phyloP scores from a whole-genome alignment of 2,113 vertebrate genomes.

The Heliornis fulica region DNA sequence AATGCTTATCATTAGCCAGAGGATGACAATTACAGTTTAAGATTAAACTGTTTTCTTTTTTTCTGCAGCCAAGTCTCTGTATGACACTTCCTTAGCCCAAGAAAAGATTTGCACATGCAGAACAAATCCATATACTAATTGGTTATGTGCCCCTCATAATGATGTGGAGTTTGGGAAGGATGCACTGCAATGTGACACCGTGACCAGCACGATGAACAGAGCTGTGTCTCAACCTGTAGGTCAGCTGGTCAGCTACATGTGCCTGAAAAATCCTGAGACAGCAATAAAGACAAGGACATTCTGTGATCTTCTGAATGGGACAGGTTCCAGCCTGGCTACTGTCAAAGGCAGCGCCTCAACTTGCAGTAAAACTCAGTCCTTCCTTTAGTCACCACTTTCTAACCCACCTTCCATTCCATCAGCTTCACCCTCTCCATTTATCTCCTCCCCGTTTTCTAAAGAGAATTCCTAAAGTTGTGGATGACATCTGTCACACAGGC shows the following conservation, averaged over 20 bases:
- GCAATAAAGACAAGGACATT: background rate
- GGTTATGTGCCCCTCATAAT: background rate
- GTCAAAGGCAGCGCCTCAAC: background rate
- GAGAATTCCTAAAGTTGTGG: background rate
- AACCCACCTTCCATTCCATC: background rate
- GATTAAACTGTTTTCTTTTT: slow-evolving; percentile 48
- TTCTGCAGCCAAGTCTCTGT: slow-evolving; percentile 30
- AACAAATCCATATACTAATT: slow-evolving; percentile 41
- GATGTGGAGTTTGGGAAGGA: background rate
- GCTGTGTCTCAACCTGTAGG: background rate
- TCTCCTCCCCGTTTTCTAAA: background rate
- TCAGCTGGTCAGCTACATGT: background rate
- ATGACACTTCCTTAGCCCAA: slow-evolving; percentile 24
- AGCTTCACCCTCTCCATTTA: background rate
- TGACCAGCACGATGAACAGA: background rate
- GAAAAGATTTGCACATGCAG: slow-evolving; percentile 56
- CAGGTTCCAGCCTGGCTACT: background rate
- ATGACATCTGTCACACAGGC: background rate
- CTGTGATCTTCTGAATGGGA: background rate
- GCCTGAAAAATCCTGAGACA: background rate
- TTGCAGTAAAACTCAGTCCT: background rate
- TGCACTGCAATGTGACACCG: background rate
- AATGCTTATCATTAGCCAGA: slow-evolving; percentile 62
- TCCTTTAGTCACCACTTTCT: background rate
- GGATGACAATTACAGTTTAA: slow-evolving; percentile 60